Conservation (phyloP, 2,888 invertebrate genomes). For the Sesia bembeciformis region DNA sequence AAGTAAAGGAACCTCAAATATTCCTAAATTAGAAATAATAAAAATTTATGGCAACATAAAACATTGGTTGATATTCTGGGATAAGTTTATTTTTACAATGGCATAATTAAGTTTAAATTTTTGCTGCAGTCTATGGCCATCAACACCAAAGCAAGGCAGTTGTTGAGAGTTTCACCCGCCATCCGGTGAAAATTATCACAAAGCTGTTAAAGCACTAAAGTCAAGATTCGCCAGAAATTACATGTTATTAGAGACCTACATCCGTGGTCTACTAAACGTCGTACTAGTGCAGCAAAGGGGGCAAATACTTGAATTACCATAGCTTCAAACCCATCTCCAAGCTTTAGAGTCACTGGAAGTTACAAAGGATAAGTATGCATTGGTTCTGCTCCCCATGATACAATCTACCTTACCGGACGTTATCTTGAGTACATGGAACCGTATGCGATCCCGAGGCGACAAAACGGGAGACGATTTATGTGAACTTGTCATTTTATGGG, state of each 20-base stretch:
- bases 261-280: not conserved
- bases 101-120: not conserved
- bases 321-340: not conserved
- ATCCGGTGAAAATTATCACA: not conserved
- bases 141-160: not conserved
- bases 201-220: not conserved
- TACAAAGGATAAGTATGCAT: not conserved
- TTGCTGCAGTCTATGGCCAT: not conserved
- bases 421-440: not conserved
- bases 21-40: too few species aligned
- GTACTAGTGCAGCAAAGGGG: too few species aligned
- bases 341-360: not conserved
- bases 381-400: not conserved
- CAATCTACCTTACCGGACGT: not conserved
- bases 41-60: slow-evolving; percentile 2
- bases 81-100: slow-evolving; percentile 1
- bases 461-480: not conserved
- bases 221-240: slow-evolving; percentile 1
- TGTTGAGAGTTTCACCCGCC: slow-evolving; percentile 2
- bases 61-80: slow-evolving; percentile 2
- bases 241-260: not conserved
- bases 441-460: not conserved
- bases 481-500: not conserved
- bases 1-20: too few species aligned
- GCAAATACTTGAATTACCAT: not conserved